Percentiles rank a stretch among this genome's conserved stretches.
phyloP scores from a whole-genome alignment of 2,113 vertebrate genomes.

The Chauna torquata region DNA sequence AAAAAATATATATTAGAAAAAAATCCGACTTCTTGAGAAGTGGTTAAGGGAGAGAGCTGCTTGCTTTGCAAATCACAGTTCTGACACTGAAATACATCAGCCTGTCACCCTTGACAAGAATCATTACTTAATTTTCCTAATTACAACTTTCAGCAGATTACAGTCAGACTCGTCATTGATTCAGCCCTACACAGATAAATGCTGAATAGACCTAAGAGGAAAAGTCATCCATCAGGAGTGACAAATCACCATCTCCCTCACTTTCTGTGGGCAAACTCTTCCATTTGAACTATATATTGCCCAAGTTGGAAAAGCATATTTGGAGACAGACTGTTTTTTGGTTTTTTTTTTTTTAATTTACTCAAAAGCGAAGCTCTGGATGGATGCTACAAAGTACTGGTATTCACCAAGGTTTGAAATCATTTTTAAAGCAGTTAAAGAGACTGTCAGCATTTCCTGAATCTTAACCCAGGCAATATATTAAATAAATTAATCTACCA shows the following conservation, averaged over 20 bases:
- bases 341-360: constrained; percentile 45
- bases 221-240: constrained; percentile 75
- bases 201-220: constrained; percentile 77
- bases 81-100: constrained; percentile 74
- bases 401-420: not conserved
- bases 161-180: constrained; percentile 71
- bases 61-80: constrained; percentile 54
- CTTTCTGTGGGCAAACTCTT: constrained; percentile 70
- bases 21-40: not conserved
- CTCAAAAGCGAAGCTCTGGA: not conserved
- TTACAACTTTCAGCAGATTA: constrained; percentile 85
- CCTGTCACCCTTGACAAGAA: constrained; percentile 73
- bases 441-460: not conserved
- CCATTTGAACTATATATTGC: constrained; percentile 9
- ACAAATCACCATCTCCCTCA: constrained; percentile 61
- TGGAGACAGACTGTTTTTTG: constrained; percentile 67
- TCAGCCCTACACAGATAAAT: constrained; percentile 72
- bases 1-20: not conserved
- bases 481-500: constrained; percentile 47
- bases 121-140: constrained; percentile 87
- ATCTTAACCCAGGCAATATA: constrained; percentile 1
- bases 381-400: not conserved
- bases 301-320: constrained; percentile 34
- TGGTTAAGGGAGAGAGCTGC: constrained; percentile 28
- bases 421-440: constrained; percentile 36